phyloP scores from a whole-genome alignment of 2,888 invertebrate genomes.

The Nyleta sp. region DNA sequence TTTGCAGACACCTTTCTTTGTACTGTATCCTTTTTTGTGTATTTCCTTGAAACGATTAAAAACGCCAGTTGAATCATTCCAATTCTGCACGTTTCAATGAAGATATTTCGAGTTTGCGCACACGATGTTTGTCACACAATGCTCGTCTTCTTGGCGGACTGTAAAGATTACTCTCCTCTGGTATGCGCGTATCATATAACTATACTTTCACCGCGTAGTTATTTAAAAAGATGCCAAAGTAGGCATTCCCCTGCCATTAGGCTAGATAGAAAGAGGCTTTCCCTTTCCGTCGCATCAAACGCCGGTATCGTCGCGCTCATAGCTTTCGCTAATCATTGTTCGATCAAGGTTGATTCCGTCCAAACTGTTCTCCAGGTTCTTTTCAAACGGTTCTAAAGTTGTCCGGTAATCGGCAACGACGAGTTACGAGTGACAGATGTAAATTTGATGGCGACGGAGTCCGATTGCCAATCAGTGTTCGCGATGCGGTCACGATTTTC shows the following conservation, averaged over 20 bases:
- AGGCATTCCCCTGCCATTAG: slow-evolving; percentile 66
- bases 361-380: slow-evolving; percentile 17
- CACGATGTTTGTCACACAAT: slow-evolving; percentile 11
- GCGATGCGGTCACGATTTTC: too few relatives aligned
- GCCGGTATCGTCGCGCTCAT: slow-evolving; percentile 27
- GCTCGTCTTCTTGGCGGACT: background rate
- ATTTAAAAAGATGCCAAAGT: slow-evolving; percentile 62
- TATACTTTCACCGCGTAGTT: slow-evolving; percentile 64
- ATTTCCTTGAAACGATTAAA: too few relatives aligned
- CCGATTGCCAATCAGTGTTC: too few relatives aligned
- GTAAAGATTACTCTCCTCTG: slow-evolving; percentile 39
- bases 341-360: slow-evolving; percentile 52
- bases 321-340: slow-evolving; percentile 65
- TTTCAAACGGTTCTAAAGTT: background rate
- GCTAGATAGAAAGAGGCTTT: slow-evolving; percentile 69
- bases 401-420: background rate
- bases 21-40: too few relatives aligned
- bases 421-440: slow-evolving; percentile 1
- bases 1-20: too few relatives aligned
- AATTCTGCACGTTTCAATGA: background rate
- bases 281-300: slow-evolving; percentile 66
- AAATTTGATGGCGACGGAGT: background rate
- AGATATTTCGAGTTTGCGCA: too few relatives aligned
- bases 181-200: slow-evolving; percentile 52
- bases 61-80: background rate